Base-by-base conservation (phyloP, 1,140 invertebrate species). In the Forficula auricularia region DNA sequence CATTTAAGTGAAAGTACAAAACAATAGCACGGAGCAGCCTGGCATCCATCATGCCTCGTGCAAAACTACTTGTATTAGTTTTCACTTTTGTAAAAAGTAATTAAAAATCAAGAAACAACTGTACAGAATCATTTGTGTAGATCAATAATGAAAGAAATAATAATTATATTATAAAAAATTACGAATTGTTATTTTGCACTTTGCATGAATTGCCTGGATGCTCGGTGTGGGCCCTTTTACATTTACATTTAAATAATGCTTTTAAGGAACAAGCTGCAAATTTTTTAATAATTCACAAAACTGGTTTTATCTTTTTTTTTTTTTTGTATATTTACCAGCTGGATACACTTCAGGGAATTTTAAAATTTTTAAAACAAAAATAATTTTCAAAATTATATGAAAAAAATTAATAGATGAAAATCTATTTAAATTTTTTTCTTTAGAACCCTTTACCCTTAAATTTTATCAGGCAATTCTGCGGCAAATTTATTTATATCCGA, bases 51-150 rank as follows among this genome's bases (percentile, higher is more conserved):
- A 27, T 27, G 22, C 22, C 22, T 27, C 22, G 22, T 27, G 22
- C 22, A 34, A 46, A 46, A 46, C 34, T 42, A 41, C 38, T 47
- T 47, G 31, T 45, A 35, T 47, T 47, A 46, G 44, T 49, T 49
- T 49, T 49, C 48, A 49, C 44, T 49, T 49, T 49, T 49, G 48
- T 49, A 49, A 46, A 49, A 49, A 49, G 38, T 35, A 35, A 41
- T 43, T 46, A 40, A 46, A 46, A 46, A 31, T 37, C 35, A 42
- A n/a, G 40, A 38, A 37, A 20, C 14, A 42, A 41, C 37, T 46
- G 40, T 46, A 46, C 34, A 46, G 34, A 46, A 18, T 39, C 40
- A 42, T 41, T 45, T 42, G 44, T 46, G 44, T 46, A 46, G 44
- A 42, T 41, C 34, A 6, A n/a, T 40, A 19, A 13, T 13, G 15